Evolutionary conservation across 2,888 invertebrate genomes (phyloP), one percentile per base, ranked within the genome.

Genomic region (Nomada hirtipes): DNA sequence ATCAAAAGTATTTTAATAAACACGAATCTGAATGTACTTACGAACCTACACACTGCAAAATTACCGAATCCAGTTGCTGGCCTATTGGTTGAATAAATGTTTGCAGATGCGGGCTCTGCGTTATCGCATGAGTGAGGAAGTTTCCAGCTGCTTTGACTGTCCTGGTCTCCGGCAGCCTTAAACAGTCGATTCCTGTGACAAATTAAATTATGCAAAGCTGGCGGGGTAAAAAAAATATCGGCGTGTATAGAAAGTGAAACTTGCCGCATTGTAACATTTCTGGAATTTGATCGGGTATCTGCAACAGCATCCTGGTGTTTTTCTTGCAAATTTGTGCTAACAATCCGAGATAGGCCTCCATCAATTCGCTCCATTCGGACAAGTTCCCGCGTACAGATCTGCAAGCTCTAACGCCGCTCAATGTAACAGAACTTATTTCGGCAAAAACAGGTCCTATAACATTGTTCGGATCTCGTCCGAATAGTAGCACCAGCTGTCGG

Each of bases 321-420:
- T 97, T 97, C 94, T 96, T 97, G 68, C 96, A 95, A 78, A 97
- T 92, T 75, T 96, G 95, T 7, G 95, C 94, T 29, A 97, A 94
- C 83, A 97, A 93, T 2, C 94, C 90, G 92, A 97, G 96, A 89
- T 97, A 96, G 1, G 95, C 96, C 89, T 97, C 97, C 59, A 97
- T 94, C 29, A 97, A 94, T 90, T 97, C 97, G 0, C 96, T 94
- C 72, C 95, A 95, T 71, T 96, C 96, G 2, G 95, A 94, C 68
- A 96, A 90, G 93, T 94, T 91, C 7, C 94, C 91, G 83, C 92
- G 84, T 71, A 86, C 79, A 75, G 86, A 86, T 93, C 93, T 84
- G 50, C 92, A 92, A 10, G 89, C 89, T 4, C 90, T 90, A 3
- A 92, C 89, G 0, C 92, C 91, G 59, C 92, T 93, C 29, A 93